Evolutionary conservation across 2,797 vertebrate genomes (phyloP), one percentile per base, ranked within the genome.

Genomic region (Myotis pilosus): DNA sequence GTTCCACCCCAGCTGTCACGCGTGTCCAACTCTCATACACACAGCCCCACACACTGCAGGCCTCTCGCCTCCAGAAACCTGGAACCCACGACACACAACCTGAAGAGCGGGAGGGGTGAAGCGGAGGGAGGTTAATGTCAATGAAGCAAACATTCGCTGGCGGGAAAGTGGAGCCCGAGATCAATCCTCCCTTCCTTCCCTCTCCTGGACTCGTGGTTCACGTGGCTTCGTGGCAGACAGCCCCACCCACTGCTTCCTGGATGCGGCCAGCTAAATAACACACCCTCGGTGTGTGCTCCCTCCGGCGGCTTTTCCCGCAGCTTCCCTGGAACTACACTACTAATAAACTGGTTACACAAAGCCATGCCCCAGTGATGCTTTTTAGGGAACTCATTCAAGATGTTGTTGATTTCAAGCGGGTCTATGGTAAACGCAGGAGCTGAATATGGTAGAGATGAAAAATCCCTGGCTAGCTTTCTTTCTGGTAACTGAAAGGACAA

Each of bases 201-300:
- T 13, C 51, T 8, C 20, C 71, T 30, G 17, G 22, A 8, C 11
- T 16, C 4, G 0, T 1, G 53, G 38, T 30, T 20, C 75, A n/a
- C 4, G 9, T 0, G 7, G 28, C 87, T 30, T 25, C 4, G 0
- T 19, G 17, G n/a, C 49, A 15, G 12, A 41, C 15, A 11, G 9
- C 22, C 23, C 53, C 66, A 25, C 7, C 78, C 28, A 17, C 5
- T 2, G 0, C 8, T 5, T 5, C n/a, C 90, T 13, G 25, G 76
- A 51, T 5, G 36, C 3, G 2, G 15, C 44, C 64, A 12, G 20
- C 33, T 16, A 36, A 57, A 16, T 6, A 20, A 11, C 5, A 16
- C n/a, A 1, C 3, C 3, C 23, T 38, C 10, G 0, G 0, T 3
- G 16, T 33, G 25, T 13, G 25, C 62, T 60, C 44, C 41, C 15